Evolutionary conservation across 2,797 vertebrate species (phyloP).

Genomic region (Gymnocypris eckloni): DNA sequence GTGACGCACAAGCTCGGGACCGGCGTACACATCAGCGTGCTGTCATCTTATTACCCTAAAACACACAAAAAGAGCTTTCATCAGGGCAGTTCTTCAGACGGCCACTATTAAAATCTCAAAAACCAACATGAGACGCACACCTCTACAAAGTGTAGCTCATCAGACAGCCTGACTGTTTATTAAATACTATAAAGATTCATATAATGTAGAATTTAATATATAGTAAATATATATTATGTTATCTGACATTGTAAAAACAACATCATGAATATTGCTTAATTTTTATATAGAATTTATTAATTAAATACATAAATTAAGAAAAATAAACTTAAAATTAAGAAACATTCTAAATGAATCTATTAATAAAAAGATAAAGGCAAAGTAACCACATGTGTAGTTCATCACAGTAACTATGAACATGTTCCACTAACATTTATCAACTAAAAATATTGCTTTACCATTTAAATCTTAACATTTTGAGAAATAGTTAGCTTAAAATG

Average conservation of each 20-base stretch:
- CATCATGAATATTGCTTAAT: background rate
- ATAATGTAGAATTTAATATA: background rate
- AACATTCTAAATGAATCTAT: too few species aligned
- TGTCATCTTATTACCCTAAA: background rate
- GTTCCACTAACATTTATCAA: too few species aligned
- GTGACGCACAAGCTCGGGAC: constrained; percentile 40
- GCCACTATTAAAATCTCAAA: background rate
- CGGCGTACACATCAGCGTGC: background rate
- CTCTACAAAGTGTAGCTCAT: background rate
- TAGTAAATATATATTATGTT: background rate
- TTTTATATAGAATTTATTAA: background rate
- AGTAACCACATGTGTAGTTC: too few species aligned
- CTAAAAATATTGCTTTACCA: background rate
- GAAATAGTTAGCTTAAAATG: background rate
- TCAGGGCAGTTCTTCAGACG: constrained; percentile 13
- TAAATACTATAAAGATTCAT: background rate
- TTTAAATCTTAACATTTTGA: background rate
- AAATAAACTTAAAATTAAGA: too few species aligned
- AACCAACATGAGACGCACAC: constrained; percentile 6
- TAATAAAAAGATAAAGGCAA: too few species aligned
- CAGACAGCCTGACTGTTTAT: background rate
- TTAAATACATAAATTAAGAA: background rate
- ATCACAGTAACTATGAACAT: too few species aligned
- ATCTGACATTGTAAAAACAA: background rate
- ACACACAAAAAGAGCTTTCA: constrained; percentile 41